Conservation (phyloP, 2,113 vertebrate genomes). For the Corythornis madagascariensis region DNA sequence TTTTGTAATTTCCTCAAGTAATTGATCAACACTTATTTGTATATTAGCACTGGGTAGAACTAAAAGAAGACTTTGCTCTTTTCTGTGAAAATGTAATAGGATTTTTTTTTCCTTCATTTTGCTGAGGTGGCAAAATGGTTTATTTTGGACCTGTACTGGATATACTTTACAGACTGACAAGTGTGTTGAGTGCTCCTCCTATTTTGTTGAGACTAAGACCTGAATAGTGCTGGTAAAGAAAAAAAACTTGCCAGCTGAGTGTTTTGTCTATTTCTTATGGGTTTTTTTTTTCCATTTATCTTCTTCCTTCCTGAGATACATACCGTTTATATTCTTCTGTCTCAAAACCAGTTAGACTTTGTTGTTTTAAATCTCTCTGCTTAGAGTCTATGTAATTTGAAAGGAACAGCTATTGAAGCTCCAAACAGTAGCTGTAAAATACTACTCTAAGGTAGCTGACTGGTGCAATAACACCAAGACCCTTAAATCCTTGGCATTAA, state of each 20-base stretch:
- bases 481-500: neutral
- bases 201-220: neutral
- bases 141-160: neutral
- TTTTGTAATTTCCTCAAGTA: neutral
- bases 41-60: neutral
- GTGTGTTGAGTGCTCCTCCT: neutral
- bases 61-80: neutral
- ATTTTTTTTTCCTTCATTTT: neutral
- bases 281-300: neutral
- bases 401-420: neutral
- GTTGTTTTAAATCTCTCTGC: neutral
- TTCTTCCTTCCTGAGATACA: neutral
- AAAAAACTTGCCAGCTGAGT: neutral
- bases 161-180: neutral
- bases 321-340: neutral
- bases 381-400: neutral
- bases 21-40: neutral
- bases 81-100: neutral
- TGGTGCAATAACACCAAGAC: neutral
- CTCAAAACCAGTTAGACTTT: neutral
- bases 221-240: neutral
- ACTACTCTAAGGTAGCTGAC: neutral
- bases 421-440: neutral
- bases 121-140: neutral
- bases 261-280: neutral